Evolutionary conservation across 2,888 invertebrate genomes (phyloP), one percentile per base, ranked within the genome.

Genomic region (Eledone cirrhosa): DNA sequence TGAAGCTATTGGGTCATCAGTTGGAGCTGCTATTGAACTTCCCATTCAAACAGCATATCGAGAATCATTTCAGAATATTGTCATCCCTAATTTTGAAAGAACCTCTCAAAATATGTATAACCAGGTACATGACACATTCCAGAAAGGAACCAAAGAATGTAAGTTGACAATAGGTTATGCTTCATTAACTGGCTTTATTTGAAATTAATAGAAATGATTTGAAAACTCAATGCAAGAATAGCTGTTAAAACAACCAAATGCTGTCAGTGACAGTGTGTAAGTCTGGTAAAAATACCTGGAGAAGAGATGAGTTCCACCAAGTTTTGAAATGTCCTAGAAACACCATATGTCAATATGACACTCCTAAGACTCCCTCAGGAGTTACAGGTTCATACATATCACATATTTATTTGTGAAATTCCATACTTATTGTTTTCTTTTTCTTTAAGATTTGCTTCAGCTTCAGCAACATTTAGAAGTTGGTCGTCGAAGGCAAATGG

Each of bases 101-200:
- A 94, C 95, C 79, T 95, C 95, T 85, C 94, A 94, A 87, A 94
- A 94, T 88, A 95, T 98, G 93, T 97, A 97, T 89, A 93, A 94
- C 74, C 97, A 98, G 91, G 93, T 98, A 79, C 96, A 97, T 89
- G 95, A 95, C 77, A 94, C 95, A 27, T 98, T 98, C 91, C 94
- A 94, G 78, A 93, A 93, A 83, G 98, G 98, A 78, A 96, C 97
- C 13, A 94, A 94, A 89, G 97, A 98, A 91, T 97, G 97, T 97
- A 92, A 93, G 94, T 79, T 29, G n/a, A 11, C 41, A 41, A 1
- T 41, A 41, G 3, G 41, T 2, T 41, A 41, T 11, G 11, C 41
- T 41, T 8, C 8, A 41, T 41, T 41, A 41, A 11, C 41, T 41
- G 41, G 11, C 8, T 41, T 41, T 8, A 41, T 41, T 41, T n/a